Base-by-base conservation (phyloP, 2,888 invertebrate species). In the Hypomecis punctinalis region DNA sequence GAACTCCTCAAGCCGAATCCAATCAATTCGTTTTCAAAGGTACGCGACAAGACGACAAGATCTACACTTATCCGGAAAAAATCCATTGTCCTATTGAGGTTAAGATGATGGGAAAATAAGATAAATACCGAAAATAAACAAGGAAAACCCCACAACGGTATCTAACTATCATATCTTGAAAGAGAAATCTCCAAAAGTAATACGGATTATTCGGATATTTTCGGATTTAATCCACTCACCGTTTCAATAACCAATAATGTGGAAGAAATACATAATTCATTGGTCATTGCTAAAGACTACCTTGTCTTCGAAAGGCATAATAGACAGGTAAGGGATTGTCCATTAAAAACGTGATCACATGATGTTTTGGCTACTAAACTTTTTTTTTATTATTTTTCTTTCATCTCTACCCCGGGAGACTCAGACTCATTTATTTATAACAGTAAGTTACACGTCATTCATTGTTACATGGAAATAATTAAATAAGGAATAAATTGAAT, bases 211-310 rank as follows among this genome's bases (percentile, higher is more conserved):
- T 10, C 13, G 9, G 52, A 58, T 63, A 36, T 63, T 53, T 63
- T 47, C 47, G 23, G 57, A 57, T 63, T 62, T 63, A 63, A 57
- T 63, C 63, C 47, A 63, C 63, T 62, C 11, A 13, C 47, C 10
- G 37, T 49, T 23, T 62, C 57, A 47, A 63, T 57, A 63, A 63
- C 63, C 57, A 63, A 62, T 57, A 62, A 51, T 11, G 35, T 11
- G 57, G 37, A 42, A 47, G 23, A 52, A 62, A 63, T 63, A 46
- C 52, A 63, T 63, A 47, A 63, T 63, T 63, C 63, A 63, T 52
- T 13, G 37, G 33, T 33, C 56, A 51, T 51, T 56, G 35, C 61
- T 51, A 10, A 23, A 23, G 23, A 3, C 23, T 23, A 23, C 23
- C 23, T 49, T 61, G 45, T 56, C 51, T 46, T 51, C 51, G 51